These are phyloP conservation scores for Dermatemys mawii DNA, from an alignment of 2,113 vertebrate genomes.

Conservation along the genomic window DNA sequence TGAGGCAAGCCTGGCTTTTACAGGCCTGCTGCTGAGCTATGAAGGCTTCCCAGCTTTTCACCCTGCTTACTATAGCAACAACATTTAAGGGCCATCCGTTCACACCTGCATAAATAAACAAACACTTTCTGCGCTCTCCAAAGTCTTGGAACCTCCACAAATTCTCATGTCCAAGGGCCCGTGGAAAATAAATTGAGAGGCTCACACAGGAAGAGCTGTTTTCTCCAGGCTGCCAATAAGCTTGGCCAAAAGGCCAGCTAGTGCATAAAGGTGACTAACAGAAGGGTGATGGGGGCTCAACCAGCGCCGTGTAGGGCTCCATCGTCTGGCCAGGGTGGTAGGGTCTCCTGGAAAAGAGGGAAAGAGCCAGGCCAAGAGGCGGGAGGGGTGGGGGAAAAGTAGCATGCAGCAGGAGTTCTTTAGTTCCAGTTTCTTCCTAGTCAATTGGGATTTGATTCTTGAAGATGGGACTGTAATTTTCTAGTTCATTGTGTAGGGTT, in stretches of 20 bases:
- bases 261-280: neutral
- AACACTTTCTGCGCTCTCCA: neutral
- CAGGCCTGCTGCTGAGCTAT: neutral
- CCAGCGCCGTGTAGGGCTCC: no score
- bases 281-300: no score
- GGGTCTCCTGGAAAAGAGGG: neutral
- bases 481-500: neutral
- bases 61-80: neutral
- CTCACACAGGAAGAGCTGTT: fast-evolving
- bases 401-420: neutral
- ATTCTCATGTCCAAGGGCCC: neutral
- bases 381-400: no score
- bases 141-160: neutral
- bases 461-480: neutral
- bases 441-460: neutral
- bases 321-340: neutral
- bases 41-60: neutral
- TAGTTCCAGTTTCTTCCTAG: neutral
- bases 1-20: fast-evolving
- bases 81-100: neutral
- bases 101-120: neutral
- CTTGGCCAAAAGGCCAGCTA: neutral
- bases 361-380: neutral
- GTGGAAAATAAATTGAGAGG: neutral
- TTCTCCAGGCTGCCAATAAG: neutral